Conservation (phyloP, 1,140 invertebrate species). For the Belonocnema kinseyi region DNA sequence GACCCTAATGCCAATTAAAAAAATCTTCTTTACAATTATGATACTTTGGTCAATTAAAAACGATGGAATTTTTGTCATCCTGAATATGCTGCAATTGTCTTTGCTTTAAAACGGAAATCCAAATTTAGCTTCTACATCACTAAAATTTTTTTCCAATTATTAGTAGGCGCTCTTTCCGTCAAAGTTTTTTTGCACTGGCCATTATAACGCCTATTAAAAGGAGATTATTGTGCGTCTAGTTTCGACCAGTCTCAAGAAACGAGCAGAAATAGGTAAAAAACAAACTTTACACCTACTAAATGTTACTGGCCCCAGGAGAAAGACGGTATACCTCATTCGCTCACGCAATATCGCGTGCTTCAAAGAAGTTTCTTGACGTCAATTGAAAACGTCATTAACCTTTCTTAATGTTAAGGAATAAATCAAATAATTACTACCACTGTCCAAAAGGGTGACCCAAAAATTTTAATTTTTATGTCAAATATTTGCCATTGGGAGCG, state of each 20-base stretch:
- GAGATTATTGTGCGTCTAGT: background rate
- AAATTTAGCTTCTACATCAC: too few relatives aligned
- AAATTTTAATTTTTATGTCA: too few relatives aligned
- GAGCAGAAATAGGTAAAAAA: background rate
- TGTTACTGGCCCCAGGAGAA: background rate
- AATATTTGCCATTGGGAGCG: too few relatives aligned
- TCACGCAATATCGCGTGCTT: conserved; percentile 29
- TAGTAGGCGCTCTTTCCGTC: too few relatives aligned
- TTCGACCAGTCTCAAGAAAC: background rate
- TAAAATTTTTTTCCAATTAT: too few relatives aligned
- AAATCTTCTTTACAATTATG: too few relatives aligned
- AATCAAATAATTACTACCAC: background rate
- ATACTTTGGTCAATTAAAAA: too few relatives aligned
- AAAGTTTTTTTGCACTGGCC: background rate
- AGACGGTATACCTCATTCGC: conserved; percentile 46
- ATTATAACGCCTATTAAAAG: conserved; percentile 32
- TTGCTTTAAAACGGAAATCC: too few relatives aligned
- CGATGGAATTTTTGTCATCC: too few relatives aligned
- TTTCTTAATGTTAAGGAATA: background rate
- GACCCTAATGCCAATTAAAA: too few relatives aligned
- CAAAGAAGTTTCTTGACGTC: conserved; percentile 48
- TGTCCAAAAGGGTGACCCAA: too few relatives aligned
- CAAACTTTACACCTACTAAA: conserved; percentile 34
- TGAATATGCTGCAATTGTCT: too few relatives aligned
- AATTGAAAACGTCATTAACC: conserved; percentile 51